Percentiles rank a stretch among this genome's conserved stretches.
Conservation (phyloP, 2,888 invertebrate species). For the Acanthosepion lycidas region DNA sequence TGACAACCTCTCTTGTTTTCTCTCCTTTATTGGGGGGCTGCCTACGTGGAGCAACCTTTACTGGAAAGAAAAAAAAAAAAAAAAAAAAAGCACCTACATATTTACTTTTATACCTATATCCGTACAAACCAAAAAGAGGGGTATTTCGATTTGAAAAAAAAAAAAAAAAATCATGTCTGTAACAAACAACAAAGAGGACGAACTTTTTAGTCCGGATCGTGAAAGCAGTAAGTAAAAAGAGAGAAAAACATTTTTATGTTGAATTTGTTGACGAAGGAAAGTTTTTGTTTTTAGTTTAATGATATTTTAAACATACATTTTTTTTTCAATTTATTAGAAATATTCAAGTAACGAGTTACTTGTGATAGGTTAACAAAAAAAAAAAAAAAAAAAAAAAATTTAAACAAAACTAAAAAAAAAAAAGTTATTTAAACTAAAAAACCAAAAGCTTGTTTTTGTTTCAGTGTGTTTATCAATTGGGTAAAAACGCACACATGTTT, state of each 20-base stretch:
- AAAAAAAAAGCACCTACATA: not conserved
- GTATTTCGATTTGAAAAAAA: not conserved
- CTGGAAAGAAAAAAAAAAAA: not conserved
- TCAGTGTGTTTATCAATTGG: no score
- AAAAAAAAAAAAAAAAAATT: no score
- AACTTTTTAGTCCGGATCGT: conserved; percentile 37
- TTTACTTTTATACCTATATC: not conserved
- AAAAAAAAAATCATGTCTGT: not conserved
- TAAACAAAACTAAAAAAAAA: no score
- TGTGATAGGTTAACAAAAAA: no score
- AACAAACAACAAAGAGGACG: not conserved
- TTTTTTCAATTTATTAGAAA: no score
- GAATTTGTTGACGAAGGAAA: no score
- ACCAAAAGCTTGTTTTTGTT: no score
- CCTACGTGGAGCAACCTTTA: not conserved
- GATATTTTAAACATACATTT: no score
- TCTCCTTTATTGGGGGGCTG: not conserved
- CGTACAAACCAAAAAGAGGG: not conserved
- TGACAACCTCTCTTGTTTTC: not conserved
- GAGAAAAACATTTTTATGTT: not conserved
- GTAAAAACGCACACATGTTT: no score
- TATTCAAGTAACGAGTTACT: no score
- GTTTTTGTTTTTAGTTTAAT: no score
- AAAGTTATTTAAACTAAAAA: no score
- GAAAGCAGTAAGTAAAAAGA: not conserved